Conservation (phyloP, 2,113 vertebrate species). For the Nycticebus coucang region DNA sequence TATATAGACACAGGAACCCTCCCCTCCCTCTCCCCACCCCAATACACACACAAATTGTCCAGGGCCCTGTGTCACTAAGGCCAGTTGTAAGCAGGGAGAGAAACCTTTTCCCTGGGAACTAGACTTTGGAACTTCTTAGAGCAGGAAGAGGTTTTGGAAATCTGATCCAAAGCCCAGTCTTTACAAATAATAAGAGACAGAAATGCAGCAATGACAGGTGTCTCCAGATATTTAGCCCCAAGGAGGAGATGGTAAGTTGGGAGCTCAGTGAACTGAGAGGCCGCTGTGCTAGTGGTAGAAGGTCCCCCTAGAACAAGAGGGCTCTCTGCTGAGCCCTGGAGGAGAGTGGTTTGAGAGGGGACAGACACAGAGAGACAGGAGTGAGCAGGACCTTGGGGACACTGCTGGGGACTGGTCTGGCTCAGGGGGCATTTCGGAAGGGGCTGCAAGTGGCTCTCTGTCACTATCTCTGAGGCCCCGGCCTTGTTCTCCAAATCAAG, state of each 20-base stretch:
- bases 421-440: not conserved
- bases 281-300: not conserved
- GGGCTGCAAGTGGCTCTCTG: not conserved
- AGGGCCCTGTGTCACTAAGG: not conserved
- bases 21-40: too few relatives aligned
- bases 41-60: too few relatives aligned
- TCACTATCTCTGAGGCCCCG: not conserved
- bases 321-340: not conserved
- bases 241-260: not conserved
- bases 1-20: not conserved
- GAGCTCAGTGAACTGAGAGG: not conserved
- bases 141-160: not conserved
- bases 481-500: not conserved
- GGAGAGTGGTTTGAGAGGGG: too few relatives aligned
- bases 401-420: too few relatives aligned
- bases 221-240: not conserved
- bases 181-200: not conserved
- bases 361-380: not conserved
- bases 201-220: not conserved
- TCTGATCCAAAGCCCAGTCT: not conserved
- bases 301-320: not conserved
- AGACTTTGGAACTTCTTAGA: not conserved
- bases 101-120: not conserved
- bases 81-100: not conserved
- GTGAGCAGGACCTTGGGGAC: not conserved